Evolutionary conservation across 1,140 invertebrate genomes (phyloP).

Genomic region (Venustaconcha ellipsiformis): DNA sequence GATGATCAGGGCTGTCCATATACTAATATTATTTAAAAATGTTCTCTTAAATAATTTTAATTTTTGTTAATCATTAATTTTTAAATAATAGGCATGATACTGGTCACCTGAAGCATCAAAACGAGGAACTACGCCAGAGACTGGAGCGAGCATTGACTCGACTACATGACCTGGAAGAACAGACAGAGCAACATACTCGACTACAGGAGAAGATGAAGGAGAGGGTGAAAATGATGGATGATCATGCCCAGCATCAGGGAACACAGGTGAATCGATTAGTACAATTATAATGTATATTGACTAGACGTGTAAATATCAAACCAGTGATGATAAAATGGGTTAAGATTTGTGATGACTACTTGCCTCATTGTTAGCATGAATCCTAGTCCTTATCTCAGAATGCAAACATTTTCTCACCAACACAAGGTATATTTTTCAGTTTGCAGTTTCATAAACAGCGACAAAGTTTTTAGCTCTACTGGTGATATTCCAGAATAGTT

Average conservation of each 20-base stretch:
- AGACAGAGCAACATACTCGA: constrained; percentile 58
- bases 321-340: neutral
- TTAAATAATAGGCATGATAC: constrained; percentile 33
- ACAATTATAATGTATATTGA: neutral
- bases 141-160: constrained; percentile 44
- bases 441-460: too few species aligned
- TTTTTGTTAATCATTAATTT: neutral
- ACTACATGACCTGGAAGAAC: constrained; percentile 53
- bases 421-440: too few species aligned
- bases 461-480: too few species aligned
- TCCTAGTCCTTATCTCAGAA: too few species aligned
- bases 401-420: too few species aligned
- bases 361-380: too few species aligned
- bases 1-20: too few species aligned
- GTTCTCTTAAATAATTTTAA: constrained; percentile 10
- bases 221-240: constrained; percentile 59
- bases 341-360: too few species aligned
- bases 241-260: constrained; percentile 55
- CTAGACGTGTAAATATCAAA: neutral
- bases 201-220: constrained; percentile 64
- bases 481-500: too few species aligned
- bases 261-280: constrained; percentile 48
- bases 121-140: constrained; percentile 48
- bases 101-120: constrained; percentile 45
- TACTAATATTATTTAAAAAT: neutral